These are phyloP conservation scores for Octodonta nipae DNA, from an alignment of 2,888 invertebrate species.

Conservation along the genomic window DNA sequence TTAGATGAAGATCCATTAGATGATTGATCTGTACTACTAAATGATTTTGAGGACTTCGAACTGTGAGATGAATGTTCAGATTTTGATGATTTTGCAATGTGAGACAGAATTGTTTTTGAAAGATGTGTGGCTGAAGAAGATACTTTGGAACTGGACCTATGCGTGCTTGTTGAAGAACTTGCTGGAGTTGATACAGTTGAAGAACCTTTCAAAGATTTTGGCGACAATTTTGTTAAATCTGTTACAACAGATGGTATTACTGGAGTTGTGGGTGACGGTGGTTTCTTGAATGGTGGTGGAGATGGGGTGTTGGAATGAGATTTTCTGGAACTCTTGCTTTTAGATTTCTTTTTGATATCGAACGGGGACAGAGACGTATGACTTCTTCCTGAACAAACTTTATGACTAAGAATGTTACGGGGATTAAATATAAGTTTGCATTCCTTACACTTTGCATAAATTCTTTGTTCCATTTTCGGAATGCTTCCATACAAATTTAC, in stretches of 20 bases:
- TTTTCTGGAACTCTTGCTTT: constrained; percentile 22
- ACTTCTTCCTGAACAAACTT: constrained; percentile 19
- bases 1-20: constrained; percentile 2
- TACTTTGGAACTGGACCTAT: too few relatives aligned
- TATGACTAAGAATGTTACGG: constrained; percentile 14
- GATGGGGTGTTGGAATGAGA: constrained; percentile 16
- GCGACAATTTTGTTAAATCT: constrained; percentile 15
- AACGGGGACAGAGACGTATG: constrained; percentile 15
- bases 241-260: constrained; percentile 14
- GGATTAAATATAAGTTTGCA: constrained; percentile 21
- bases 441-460: constrained; percentile 28
- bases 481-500: constrained; percentile 28
- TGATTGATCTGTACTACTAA: neutral
- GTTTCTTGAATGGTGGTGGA: constrained; percentile 19
- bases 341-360: constrained; percentile 25
- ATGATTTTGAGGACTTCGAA: constrained; percentile 9
- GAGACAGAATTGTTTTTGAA: neutral
- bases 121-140: neutral
- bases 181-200: too few relatives aligned
- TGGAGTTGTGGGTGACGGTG: constrained; percentile 7
- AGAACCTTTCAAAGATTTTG: too few relatives aligned
- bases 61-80: constrained; percentile 10
- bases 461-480: constrained; percentile 29
- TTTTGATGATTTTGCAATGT: constrained; percentile 8
- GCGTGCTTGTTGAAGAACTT: too few relatives aligned